Conservation (phyloP, 2,113 vertebrate species). For the Seriola aureovittata region DNA sequence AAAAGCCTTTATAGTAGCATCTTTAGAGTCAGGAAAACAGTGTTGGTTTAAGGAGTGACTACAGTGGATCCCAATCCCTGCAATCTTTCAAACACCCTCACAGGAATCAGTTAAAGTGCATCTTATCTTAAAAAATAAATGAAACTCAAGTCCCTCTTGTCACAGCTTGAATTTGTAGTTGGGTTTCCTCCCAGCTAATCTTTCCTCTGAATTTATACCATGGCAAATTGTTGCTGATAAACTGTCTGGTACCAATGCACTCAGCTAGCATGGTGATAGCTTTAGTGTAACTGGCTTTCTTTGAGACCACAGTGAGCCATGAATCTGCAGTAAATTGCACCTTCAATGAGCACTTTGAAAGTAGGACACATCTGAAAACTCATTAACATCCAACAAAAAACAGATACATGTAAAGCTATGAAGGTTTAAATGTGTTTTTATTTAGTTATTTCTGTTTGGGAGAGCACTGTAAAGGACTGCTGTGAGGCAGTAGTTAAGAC, state of each 20-base stretch:
- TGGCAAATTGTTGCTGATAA: conserved; percentile 8
- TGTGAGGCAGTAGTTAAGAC: no score
- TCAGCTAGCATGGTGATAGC: neutral
- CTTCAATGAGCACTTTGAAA: neutral
- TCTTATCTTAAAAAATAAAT: neutral
- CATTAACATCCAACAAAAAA: neutral
- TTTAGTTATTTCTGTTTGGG: neutral
- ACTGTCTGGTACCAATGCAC: neutral
- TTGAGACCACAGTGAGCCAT: neutral
- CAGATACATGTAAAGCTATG: neutral
- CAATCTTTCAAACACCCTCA: conserved; percentile 14
- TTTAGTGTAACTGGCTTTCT: neutral
- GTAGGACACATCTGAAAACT: neutral
- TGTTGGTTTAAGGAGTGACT: conserved; percentile 14
- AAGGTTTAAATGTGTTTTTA: no score
- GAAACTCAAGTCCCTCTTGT: conserved; percentile 3
- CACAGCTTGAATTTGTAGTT: conserved; percentile 20
- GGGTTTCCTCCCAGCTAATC: conserved; percentile 3
- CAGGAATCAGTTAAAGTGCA: conserved; percentile 19
- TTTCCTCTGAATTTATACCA: conserved; percentile 4
- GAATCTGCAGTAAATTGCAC: neutral
- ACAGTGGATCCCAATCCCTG: neutral
- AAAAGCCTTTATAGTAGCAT: neutral
- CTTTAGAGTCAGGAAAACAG: neutral
- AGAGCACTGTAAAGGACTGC: no score